phyloP scores from a whole-genome alignment of 1,140 invertebrate genomes.

The Drosophila ogumai region DNA sequence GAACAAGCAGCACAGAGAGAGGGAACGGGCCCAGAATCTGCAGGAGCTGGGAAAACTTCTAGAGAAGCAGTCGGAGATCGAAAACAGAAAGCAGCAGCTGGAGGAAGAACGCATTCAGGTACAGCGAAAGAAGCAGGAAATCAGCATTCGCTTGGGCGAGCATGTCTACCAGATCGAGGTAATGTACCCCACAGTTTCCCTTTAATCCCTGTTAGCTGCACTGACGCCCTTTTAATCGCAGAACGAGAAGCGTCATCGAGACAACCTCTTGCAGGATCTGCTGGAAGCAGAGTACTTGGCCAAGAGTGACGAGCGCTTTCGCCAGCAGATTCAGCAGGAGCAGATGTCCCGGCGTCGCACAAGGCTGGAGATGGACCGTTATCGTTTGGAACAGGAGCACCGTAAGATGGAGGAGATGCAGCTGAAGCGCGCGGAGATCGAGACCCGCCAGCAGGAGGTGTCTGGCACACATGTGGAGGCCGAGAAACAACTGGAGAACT shows the following conservation, averaged over 20 bases:
- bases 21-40: constrained; percentile 5
- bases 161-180: constrained; percentile 57
- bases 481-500: constrained; percentile 26
- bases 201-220: background rate
- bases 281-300: constrained; percentile 69
- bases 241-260: constrained; percentile 51
- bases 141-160: constrained; percentile 51
- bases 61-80: constrained; percentile 23
- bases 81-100: constrained; percentile 9
- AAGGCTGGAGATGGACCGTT: constrained; percentile 47
- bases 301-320: constrained; percentile 59
- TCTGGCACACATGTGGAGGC: background rate
- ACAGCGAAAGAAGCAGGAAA: constrained; percentile 47
- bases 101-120: constrained; percentile 15
- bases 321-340: constrained; percentile 64
- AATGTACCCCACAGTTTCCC: background rate
- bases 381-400: constrained; percentile 34
- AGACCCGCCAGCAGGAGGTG: constrained; percentile 1
- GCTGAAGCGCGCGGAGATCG: constrained; percentile 27
- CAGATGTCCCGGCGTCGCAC: constrained; percentile 42
- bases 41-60: constrained; percentile 18
- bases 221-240: constrained; percentile 7
- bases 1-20: constrained; percentile 14
- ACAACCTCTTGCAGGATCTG: constrained; percentile 56
- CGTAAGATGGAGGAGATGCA: constrained; percentile 35